A percentile compares a stretch with the other conserved stretches of the same genome.
phyloP scores from a whole-genome alignment of 2,888 invertebrate genomes.

The Eucriotettix oculatus region DNA sequence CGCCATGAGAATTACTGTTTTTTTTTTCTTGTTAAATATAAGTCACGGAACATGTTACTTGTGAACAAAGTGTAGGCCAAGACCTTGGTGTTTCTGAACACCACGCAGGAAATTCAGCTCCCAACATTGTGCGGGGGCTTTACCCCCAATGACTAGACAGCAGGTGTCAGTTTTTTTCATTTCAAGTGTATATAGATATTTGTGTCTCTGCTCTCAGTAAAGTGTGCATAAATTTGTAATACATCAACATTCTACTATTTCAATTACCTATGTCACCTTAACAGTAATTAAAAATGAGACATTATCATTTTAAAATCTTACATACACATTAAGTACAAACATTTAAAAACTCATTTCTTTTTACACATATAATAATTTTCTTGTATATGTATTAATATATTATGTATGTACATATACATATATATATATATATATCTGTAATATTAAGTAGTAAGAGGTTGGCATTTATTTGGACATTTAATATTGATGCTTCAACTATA shows the following conservation, averaged over 20 bases:
- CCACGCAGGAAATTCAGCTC: constrained; percentile 2
- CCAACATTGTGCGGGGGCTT: not conserved
- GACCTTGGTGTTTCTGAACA: not conserved
- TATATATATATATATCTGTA: not conserved
- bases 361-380: constrained; percentile 3
- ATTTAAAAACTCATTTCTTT: constrained; percentile 3
- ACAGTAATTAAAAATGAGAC: constrained; percentile 4
- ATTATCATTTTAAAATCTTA: constrained; percentile 3
- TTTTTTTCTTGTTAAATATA: no score
- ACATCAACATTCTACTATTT: not conserved
- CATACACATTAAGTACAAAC: constrained; percentile 7
- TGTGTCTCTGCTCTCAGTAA: constrained; percentile 1
- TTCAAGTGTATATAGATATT: not conserved
- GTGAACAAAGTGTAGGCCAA: constrained; percentile 8
- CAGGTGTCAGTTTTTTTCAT: not conserved
- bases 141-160: not conserved
- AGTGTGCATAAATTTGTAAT: constrained; percentile 5
- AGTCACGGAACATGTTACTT: no score
- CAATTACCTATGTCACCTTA: constrained; percentile 1
- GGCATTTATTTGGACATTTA: not conserved
- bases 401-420: not conserved
- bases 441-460: not conserved
- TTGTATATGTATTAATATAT: not conserved
- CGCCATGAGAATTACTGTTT: no score
- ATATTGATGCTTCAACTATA: constrained; percentile 2